phyloP scores from a whole-genome alignment of 2,113 vertebrate species.

The Dromiciops gliroides region DNA sequence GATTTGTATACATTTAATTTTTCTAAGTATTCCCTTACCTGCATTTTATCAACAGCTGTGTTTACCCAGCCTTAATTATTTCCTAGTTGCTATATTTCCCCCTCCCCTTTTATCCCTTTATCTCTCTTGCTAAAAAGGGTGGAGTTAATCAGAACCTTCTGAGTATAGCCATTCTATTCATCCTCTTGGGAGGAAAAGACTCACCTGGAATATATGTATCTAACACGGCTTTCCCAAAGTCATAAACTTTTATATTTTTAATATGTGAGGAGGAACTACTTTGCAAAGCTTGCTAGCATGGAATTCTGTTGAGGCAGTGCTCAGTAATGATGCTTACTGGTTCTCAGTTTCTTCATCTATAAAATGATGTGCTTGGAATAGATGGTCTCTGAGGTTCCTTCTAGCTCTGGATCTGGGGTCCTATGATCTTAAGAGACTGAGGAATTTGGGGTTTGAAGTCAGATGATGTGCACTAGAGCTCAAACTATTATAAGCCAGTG shows the following conservation, averaged over 20 bases:
- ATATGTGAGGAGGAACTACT: not conserved
- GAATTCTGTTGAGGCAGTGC: not conserved
- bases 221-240: not conserved
- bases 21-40: conserved; percentile 61
- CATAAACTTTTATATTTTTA: not conserved
- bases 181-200: not conserved
- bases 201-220: not conserved
- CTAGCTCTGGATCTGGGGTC: not conserved
- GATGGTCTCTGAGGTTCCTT: not conserved
- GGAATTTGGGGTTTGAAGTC: not conserved
- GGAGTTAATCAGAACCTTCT: conserved; percentile 13
- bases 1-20: conserved; percentile 51
- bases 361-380: not conserved
- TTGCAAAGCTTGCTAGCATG: not conserved
- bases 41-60: conserved; percentile 53
- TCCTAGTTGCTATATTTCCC: conserved; percentile 17
- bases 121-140: conserved; percentile 50
- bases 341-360: not conserved
- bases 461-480: not conserved
- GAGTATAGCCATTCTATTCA: not conserved
- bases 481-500: not conserved
- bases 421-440: not conserved
- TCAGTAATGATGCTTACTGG: not conserved
- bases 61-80: conserved; percentile 52
- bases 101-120: conserved; percentile 9